Conservation (phyloP, 2,113 vertebrate genomes). For the Hepsetus odoe region DNA sequence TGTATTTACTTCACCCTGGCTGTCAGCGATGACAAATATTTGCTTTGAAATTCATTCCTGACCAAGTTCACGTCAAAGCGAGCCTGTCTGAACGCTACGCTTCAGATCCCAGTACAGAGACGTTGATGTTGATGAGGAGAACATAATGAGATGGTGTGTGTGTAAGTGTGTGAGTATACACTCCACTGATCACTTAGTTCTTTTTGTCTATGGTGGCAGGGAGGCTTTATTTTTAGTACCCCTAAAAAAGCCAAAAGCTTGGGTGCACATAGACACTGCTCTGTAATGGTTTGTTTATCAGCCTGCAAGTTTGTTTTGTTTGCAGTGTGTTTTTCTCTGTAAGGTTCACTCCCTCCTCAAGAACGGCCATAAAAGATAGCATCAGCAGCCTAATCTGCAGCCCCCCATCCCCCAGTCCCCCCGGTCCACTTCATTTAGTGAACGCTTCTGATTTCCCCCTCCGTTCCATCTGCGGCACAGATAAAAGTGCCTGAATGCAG, state of each 20-base stretch:
- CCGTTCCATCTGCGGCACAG: constrained; percentile 8
- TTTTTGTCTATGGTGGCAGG: constrained; percentile 14
- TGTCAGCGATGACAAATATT: constrained; percentile 40
- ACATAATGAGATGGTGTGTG: constrained; percentile 41
- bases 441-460: constrained; percentile 29
- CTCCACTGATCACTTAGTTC: constrained; percentile 16
- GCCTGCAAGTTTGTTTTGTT: constrained; percentile 30
- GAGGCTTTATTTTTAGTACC: constrained; percentile 41
- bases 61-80: constrained; percentile 36
- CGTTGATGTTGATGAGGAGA: constrained; percentile 33
- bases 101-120: constrained; percentile 37
- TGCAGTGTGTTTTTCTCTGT: constrained; percentile 13
- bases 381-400: constrained; percentile 27
- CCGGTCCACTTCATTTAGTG: constrained; percentile 28
- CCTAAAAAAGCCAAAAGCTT: constrained; percentile 10
- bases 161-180: constrained; percentile 3
- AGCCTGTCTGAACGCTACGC: constrained; percentile 38
- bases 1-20: constrained; percentile 46
- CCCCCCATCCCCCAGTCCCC: too few species aligned
- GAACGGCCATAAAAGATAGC: constrained; percentile 34
- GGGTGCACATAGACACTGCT: background rate
- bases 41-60: constrained; percentile 42
- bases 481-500: constrained; percentile 24
- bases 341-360: constrained; percentile 19
- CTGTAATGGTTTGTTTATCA: constrained; percentile 34